Base-by-base conservation (phyloP, 1,140 invertebrate genomes). In the Branchinecta lindahli region DNA sequence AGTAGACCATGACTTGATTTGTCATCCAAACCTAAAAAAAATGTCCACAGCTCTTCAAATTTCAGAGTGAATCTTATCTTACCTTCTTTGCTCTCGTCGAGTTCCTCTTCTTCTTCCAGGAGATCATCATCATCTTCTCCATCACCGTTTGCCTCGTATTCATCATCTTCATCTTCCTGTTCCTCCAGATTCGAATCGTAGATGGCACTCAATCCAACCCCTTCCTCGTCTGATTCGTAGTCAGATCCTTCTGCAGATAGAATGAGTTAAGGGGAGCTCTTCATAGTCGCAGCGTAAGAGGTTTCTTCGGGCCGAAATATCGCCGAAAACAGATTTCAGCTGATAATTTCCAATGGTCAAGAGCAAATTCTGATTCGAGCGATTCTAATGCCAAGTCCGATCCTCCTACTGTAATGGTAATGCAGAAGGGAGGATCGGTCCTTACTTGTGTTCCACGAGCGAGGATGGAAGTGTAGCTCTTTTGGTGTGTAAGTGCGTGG, bases 121-220 rank as follows among this genome's bases (percentile, higher is more conserved):
- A 86, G 85, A 46, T 86, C 85, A 20, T 82, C 82, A 71, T 82
- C 81, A 33, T 83, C 82, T 18, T 82, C 82, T 8, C 44, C 68
- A 8, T 81, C 78, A 69, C 76, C 77, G 10, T 81, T 81, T 68
- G 85, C 85, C 71, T 86, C 85, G 65, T 83, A 83, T 73, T 83
- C 76, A 69, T 82, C 83, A 74, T 82, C 84, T 69, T 84, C 85
- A 71, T 84, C 86, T 75, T 86, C 85, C 74, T 83, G 85, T 72
- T 86, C 85, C 74, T 85, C 85, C 77, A 88, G 76, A 77, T 87
- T 83, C 70, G 87, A 84, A 77, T 87, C 86, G 78, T 90, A 88
- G 67, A 91, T 83, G 73, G 85, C 82, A 75, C 82, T 84, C 70
- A 90, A 81, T 73, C 85, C 86, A 71, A 89, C 80, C 74, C 85